These are phyloP conservation scores for Eremobia ochroleuca DNA, from an alignment of 2,888 invertebrate species.

Conservation along the genomic window DNA sequence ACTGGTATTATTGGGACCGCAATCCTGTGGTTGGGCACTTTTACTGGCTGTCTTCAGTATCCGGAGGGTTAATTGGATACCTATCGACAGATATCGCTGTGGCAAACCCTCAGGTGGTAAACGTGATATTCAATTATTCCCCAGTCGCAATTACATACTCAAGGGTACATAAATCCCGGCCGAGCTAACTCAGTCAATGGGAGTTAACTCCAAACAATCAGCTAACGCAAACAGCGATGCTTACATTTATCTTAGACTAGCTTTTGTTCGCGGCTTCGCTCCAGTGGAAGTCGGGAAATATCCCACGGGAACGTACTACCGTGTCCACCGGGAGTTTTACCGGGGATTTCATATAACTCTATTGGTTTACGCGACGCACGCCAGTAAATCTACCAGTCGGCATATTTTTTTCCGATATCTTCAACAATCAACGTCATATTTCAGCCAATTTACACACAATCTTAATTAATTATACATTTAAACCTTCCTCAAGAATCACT, in stretches of 20 bases:
- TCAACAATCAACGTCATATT: neutral
- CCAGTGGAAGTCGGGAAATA: neutral
- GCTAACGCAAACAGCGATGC: constrained; percentile 77
- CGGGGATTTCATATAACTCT: neutral
- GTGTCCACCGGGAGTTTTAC: neutral
- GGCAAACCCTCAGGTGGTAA: constrained; percentile 73
- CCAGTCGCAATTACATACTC: constrained; percentile 70
- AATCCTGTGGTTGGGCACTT: constrained; percentile 68
- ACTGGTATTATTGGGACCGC: constrained; percentile 70
- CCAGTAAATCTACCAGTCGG: neutral
- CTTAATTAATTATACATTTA: neutral
- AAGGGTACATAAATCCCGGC: constrained; percentile 58
- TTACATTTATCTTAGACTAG: constrained; percentile 64
- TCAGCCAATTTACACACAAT: neutral
- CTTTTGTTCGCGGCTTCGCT: neutral
- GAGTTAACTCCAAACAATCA: constrained; percentile 82
- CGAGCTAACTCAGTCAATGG: constrained; percentile 73
- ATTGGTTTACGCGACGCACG: neutral
- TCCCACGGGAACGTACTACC: neutral
- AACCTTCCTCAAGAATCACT: neutral
- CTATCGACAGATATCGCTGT: constrained; percentile 72
- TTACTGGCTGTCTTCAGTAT: constrained; percentile 63
- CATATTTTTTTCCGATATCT: neutral
- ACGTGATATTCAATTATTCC: constrained; percentile 81
- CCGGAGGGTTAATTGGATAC: constrained; percentile 78